These are phyloP conservation scores for Drosophila nigromelanica DNA, from an alignment of 1,140 invertebrate species.

Conservation along the genomic window DNA sequence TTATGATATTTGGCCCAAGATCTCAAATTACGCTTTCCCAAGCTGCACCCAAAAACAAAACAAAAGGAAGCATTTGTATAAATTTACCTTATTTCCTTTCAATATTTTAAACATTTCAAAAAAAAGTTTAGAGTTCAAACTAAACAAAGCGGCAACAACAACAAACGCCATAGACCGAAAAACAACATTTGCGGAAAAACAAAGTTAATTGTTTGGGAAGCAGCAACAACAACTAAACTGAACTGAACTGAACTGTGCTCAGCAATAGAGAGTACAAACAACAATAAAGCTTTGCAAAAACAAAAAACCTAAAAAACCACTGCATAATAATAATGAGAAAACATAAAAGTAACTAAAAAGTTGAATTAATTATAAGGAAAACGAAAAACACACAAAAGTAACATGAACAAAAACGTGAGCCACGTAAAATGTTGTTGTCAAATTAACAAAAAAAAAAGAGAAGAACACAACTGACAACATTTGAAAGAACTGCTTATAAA, in stretches of 20 bases:
- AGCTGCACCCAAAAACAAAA: slow-evolving; percentile 5
- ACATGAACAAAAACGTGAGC: not conserved
- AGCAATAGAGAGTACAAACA: slow-evolving; percentile 25
- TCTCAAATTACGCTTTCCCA: slow-evolving; percentile 29
- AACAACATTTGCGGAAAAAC: slow-evolving; percentile 52
- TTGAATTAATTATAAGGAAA: slow-evolving; percentile 68
- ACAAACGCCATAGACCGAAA: slow-evolving; percentile 19
- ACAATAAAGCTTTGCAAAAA: slow-evolving; percentile 38
- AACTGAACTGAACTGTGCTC: not conserved
- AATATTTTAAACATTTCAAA: slow-evolving; percentile 17
- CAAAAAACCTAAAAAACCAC: slow-evolving; percentile 35
- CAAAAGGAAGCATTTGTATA: slow-evolving; percentile 28
- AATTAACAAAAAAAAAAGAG: too few species aligned
- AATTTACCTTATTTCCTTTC: slow-evolving; percentile 15
- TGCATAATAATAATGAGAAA: slow-evolving; percentile 78
- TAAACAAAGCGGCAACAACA: slow-evolving; percentile 5
- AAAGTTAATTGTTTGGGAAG: slow-evolving; percentile 67
- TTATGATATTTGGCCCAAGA: slow-evolving; percentile 15
- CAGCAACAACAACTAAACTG: slow-evolving; percentile 1
- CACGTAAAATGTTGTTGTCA: slow-evolving; percentile 34
- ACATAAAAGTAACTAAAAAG: slow-evolving; percentile 54
- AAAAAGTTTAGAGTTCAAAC: not conserved
- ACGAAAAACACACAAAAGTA: slow-evolving; percentile 30
- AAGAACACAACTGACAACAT: not conserved
- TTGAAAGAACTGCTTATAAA: not conserved